Evolutionary conservation across 2,888 invertebrate species (phyloP), one percentile per base, ranked within the genome.

Genomic region (Chirona hameri): DNA sequence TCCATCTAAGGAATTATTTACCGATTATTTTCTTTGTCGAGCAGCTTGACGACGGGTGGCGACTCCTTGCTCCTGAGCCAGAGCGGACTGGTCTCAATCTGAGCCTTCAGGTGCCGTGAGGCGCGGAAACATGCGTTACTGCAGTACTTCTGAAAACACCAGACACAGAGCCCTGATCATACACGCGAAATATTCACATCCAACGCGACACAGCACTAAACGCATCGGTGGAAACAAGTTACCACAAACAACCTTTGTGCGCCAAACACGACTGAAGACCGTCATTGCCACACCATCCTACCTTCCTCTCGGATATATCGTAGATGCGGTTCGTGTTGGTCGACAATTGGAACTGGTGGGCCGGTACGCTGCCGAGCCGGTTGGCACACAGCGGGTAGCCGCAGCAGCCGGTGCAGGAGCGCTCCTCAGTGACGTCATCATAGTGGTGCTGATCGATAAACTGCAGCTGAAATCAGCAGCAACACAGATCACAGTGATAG

Each of bases 71-170:
- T 31, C 31, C 72, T 14, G 18, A 72, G 31, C 72, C 72, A 72
- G 29, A 72, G 31, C 4, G 72, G 72, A 18, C 72, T 72, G 15
- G 72, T 72, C 72, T 14, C 31, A 72, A 72, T 18, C 18, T 72
- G 72, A 14, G 31, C 3, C 31, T 72, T 27, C 29, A 72, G 31
- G 15, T 72, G 31, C 0, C 72, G 31, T 5, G 72, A 72, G 1
- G 72, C 72, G 14, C 72, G 72, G 27, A 72, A 72, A 31, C 72
- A 72, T 1, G 72, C 31, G 29, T 72, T 72, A 27, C 72, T 72
- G 72, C 72, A 72, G 72, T 29, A 72, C 29, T 72, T 72, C 72
- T 72, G 72, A 31, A 29, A 52, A 52, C 39, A 52, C 52, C 52
- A 52, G 7, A 52, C 12, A 52, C 52, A 52, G 39, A 39, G 39